Evolutionary conservation across 2,113 vertebrate genomes (phyloP), one percentile per base, ranked within the genome.

Genomic region (Hyla sarda): DNA sequence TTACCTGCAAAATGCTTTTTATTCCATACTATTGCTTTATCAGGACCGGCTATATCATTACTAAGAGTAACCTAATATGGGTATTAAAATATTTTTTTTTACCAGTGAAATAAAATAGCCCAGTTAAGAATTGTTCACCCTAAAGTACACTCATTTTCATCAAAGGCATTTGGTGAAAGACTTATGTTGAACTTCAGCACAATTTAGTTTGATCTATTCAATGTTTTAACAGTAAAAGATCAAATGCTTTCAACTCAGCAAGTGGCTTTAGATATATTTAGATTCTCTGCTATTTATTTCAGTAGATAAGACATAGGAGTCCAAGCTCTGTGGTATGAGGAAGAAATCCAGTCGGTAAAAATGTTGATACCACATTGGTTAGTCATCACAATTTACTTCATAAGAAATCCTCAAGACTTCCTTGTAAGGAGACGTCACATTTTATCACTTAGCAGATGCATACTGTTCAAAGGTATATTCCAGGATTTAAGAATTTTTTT

Each of bases 191-290:
- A 58, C 52, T 58, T 58, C 54, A 58, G 76, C 25, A 41, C 52
- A 56, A 37, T 58, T 79, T 58, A 56, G 41, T 79, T 58, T 79
- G 47, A 79, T 54, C 52, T 58, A 34, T 50, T 82, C 62, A 13
- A 32, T 34, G 41, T 79, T 79, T 82, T 50, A 69, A 69, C 17
- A 82, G 45, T 48, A 25, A 82, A 82, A 82, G 45, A 69, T 32
- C 47, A 69, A 67, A 82, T 81, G 79, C 28, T 82, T 82, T 82
- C 19, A 67, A 71, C 37, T 82, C 45, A n/a, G 62, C 17, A 82
- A 52, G 16, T 30, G 47, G 25, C 28, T 32, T 32, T 50, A 32
- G 28, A 69, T 82, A 82, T 82, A 71, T 82, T 82, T 48, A 82
- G 25, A 71, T 82, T 69, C 80, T 34, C 25, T 30, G n/a, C 37